Evolutionary conservation across 2,888 invertebrate species (phyloP).

Genomic region (Dioctria rufipes): DNA sequence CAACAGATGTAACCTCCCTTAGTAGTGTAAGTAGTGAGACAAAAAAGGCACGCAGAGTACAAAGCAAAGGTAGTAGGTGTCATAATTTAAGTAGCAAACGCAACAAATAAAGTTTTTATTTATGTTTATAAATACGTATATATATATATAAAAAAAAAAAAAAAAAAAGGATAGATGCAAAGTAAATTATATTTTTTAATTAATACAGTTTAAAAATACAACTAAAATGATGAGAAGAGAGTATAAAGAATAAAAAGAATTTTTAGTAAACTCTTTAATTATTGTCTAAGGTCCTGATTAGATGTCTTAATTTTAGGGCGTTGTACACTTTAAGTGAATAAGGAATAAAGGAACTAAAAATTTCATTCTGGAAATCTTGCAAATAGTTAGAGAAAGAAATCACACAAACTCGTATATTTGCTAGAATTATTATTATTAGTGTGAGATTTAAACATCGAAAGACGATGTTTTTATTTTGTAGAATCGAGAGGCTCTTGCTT

Average conservation of each 20-base stretch:
- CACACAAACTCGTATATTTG: neutral
- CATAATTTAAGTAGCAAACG: slow-evolving; percentile 70
- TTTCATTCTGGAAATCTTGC: neutral
- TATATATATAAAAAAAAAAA: slow-evolving; percentile 2
- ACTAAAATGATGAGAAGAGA: slow-evolving; percentile 32
- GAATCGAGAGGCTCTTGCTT: too few relatives aligned
- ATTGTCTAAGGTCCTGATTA: neutral
- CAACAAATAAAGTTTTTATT: slow-evolving; percentile 61
- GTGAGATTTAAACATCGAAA: too few relatives aligned
- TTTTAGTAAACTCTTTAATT: slow-evolving; percentile 10
- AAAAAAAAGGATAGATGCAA: slow-evolving; percentile 47
- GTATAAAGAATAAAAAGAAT: slow-evolving; percentile 21
- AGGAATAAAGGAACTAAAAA: too few relatives aligned
- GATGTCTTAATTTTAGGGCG: neutral
- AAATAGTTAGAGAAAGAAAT: neutral
- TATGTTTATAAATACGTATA: slow-evolving; percentile 51
- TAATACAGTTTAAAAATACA: slow-evolving; percentile 43
- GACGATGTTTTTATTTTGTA: too few relatives aligned
- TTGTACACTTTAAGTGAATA: neutral
- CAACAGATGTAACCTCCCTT: slow-evolving; percentile 49
- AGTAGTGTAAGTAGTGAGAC: slow-evolving; percentile 64
- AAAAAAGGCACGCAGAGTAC: slow-evolving; percentile 72
- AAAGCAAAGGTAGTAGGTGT: slow-evolving; percentile 70
- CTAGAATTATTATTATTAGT: neutral
- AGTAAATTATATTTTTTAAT: slow-evolving; percentile 52